Evolutionary conservation across 2,113 vertebrate species (phyloP), one percentile per base, ranked within the genome.

Genomic region (Lontra canadensis): DNA sequence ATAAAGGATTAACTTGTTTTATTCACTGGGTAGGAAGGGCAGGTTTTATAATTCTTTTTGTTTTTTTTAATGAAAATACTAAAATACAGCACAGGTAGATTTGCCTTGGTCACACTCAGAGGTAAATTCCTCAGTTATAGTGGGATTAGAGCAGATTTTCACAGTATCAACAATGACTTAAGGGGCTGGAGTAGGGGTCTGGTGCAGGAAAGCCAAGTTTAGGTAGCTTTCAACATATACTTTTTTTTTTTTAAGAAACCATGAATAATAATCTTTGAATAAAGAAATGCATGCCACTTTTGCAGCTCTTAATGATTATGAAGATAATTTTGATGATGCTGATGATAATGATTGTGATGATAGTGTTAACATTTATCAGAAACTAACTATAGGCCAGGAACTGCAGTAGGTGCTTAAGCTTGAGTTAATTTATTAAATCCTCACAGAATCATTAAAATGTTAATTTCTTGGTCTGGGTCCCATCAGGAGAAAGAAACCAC

Each of bases 1-100:
- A 39, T 18, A 67, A 89, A 55, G 6, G 52, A 76, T 47, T 59
- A 90, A 59, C 9, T 42, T 65, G 92, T 73, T 96, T 92, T 84
- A 74, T 59, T 74, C 29, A 55, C n/a, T 21, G 42, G 44, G n/a
- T 20, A 86, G 59, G 34, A 10, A 65, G 15, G 6, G 26, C 1
- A 44, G 8, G 13, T 0, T 82, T 57, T 81, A 31, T 73, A 79
- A 12, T 42, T 6, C 11, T 7, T 83, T 65, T 84, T 59, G n/a
- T n/a, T 26, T 34, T 31, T 59, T 59, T 59, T 61, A 90, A 73
- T 74, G 65, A 57, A 71, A 29, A n/a, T 7, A 20, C 23, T 25
- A 25, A 73, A 71, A 57, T 74, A 55, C 11, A 93, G 26, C 29
- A 14, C 7, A 61, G 14, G 59, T 85, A 44, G 21, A 42, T 57